Evolutionary conservation across 1,140 invertebrate genomes (phyloP).

Genomic region (Stegodyphus mimosarum): DNA sequence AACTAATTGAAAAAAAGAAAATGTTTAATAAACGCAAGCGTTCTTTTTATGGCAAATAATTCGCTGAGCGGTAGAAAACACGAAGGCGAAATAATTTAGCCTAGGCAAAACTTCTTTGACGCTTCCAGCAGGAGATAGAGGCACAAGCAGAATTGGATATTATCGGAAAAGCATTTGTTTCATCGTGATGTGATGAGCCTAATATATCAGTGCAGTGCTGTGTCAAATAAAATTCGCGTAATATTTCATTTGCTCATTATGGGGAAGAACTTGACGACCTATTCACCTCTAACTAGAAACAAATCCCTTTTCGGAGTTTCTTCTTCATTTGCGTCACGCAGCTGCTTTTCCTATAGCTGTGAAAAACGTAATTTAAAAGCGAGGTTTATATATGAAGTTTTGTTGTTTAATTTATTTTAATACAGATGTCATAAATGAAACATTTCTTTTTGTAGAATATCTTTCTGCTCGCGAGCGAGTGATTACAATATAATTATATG

Average conservation of each 20-base stretch:
- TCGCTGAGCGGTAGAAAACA: slow-evolving; percentile 11
- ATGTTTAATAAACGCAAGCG: slow-evolving; percentile 22
- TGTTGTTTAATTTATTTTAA: no score
- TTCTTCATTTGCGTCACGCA: slow-evolving; percentile 8
- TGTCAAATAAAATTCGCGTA: slow-evolving; percentile 52
- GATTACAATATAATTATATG: no score
- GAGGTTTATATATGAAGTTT: no score
- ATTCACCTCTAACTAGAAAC: slow-evolving; percentile 44
- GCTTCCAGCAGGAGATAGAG: slow-evolving; percentile 27
- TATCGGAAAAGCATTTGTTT: slow-evolving; percentile 61
- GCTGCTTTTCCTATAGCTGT: not conserved
- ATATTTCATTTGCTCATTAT: slow-evolving; percentile 60
- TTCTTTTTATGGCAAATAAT: slow-evolving; percentile 60
- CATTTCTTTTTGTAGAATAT: no score
- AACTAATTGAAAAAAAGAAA: slow-evolving; percentile 40
- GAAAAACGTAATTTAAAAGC: no score
- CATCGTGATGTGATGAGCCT: slow-evolving; percentile 49
- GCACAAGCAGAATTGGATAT: slow-evolving; percentile 52
- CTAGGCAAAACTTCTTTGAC: slow-evolving; percentile 1
- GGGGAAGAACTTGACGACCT: slow-evolving; percentile 20
- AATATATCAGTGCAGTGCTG: slow-evolving; percentile 44
- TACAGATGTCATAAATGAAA: no score
- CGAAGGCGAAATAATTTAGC: slow-evolving; percentile 45
- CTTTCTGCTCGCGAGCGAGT: no score
- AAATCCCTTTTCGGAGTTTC: slow-evolving; percentile 38